These are phyloP conservation scores for Ptilonorhynchus violaceus DNA, from an alignment of 2,113 vertebrate genomes.

Conservation along the genomic window DNA sequence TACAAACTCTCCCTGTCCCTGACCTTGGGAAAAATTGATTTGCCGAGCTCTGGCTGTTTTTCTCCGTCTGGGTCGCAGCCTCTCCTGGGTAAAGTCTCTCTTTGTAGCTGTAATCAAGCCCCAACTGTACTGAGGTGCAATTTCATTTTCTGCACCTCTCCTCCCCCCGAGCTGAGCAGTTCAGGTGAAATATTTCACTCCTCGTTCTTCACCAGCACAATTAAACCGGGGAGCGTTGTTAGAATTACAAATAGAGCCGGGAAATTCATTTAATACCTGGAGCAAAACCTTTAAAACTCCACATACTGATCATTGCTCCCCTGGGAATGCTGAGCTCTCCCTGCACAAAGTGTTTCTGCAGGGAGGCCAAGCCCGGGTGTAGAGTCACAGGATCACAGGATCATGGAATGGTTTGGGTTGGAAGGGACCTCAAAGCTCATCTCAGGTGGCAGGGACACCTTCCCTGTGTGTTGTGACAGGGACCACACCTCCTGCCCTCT, in stretches of 20 bases:
- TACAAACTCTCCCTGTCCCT: background rate
- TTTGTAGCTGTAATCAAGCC: background rate
- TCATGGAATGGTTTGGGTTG: background rate
- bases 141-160: background rate
- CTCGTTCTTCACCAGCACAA: background rate
- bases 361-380: background rate
- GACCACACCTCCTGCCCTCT: background rate
- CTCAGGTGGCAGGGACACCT: background rate
- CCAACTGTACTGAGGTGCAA: background rate
- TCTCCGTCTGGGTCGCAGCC: background rate
- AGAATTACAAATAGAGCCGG: background rate
- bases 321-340: background rate
- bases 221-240: background rate
- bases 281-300: background rate
- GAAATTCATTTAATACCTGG: background rate
- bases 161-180: background rate
- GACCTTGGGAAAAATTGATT: conserved; percentile 39
- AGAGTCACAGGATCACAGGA: background rate
- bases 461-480: background rate
- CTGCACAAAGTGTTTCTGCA: background rate
- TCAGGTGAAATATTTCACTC: background rate
- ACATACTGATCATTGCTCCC: rapidly evolving
- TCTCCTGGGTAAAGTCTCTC: conserved; percentile 11
- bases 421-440: background rate
- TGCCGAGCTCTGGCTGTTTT: background rate